Conservation (phyloP, 1,140 invertebrate species). For the Diuraphis noxia region DNA sequence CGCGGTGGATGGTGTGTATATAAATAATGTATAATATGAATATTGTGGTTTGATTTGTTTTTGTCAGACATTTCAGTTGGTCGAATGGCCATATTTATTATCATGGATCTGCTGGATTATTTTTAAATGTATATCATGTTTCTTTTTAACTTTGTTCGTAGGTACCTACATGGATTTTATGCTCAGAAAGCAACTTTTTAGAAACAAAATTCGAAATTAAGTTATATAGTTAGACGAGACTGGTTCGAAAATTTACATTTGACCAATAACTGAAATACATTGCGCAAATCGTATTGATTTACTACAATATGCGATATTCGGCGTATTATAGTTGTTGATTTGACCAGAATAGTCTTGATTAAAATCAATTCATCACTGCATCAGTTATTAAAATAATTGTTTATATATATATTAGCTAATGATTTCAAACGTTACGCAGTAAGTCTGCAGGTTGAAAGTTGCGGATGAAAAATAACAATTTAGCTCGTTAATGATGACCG, state of each 20-base stretch:
- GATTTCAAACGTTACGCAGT: not conserved
- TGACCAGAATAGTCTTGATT: not conserved
- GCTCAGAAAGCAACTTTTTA: too few species aligned
- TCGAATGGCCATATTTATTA: not conserved
- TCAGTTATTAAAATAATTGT: not conserved
- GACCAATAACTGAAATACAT: not conserved
- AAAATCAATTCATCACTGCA: not conserved
- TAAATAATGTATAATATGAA: not conserved
- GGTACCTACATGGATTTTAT: too few species aligned
- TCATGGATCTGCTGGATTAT: not conserved
- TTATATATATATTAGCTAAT: not conserved
- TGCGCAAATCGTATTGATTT: not conserved
- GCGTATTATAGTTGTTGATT: not conserved
- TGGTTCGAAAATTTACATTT: not conserved
- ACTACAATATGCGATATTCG: not conserved
- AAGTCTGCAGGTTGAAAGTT: not conserved
- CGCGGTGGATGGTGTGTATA: too few species aligned
- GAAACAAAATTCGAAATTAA: too few species aligned
- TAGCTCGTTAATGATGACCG: conserved; percentile 4
- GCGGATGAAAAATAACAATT: not conserved
- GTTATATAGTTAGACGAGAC: not conserved
- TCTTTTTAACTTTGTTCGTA: too few species aligned
- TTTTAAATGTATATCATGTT: not conserved
- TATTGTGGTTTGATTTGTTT: not conserved
- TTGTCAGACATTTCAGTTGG: not conserved